Evolutionary conservation across 1,140 invertebrate genomes (phyloP).

Genomic region (Leucophenga varia): DNA sequence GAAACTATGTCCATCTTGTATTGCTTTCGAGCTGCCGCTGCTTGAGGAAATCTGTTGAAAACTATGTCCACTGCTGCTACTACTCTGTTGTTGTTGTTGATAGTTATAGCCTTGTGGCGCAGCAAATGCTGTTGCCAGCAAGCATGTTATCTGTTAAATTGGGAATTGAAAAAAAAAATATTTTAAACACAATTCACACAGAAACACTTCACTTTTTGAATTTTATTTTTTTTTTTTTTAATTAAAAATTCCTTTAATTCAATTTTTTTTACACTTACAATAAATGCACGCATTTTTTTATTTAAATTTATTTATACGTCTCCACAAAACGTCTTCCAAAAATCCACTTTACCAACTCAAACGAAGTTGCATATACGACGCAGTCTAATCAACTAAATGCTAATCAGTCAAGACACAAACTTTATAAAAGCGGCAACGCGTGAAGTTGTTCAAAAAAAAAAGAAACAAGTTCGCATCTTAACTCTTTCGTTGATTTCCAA

Average conservation of each 20-base stretch:
- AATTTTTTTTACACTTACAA: conserved; percentile 34
- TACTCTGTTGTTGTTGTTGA: conserved; percentile 22
- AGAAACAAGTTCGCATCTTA: too few relatives aligned
- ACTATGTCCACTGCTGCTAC: not conserved
- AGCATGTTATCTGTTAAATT: conserved; percentile 29
- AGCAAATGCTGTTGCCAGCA: conserved; percentile 31
- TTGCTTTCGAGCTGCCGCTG: conserved; percentile 2
- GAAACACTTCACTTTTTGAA: not conserved
- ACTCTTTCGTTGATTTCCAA: too few relatives aligned
- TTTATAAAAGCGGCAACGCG: conserved; percentile 8
- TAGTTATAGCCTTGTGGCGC: conserved; percentile 49
- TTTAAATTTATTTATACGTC: not conserved
- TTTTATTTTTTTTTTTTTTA: conserved; percentile 14
- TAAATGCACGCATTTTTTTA: conserved; percentile 42
- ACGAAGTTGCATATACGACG: too few relatives aligned
- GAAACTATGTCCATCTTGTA: conserved; percentile 23
- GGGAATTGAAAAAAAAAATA: conserved; percentile 1
- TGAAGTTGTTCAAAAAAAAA: not conserved
- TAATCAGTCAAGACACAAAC: conserved; percentile 42
- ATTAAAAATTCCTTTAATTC: not conserved
- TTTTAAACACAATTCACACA: not conserved
- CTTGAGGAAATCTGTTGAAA: conserved; percentile 23
- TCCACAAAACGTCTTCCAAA: too few relatives aligned
- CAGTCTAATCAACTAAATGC: conserved; percentile 55
- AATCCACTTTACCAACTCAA: conserved; percentile 41